A percentile compares a stretch with the other conserved stretches of the same genome.
Evolutionary conservation across 2,113 vertebrate genomes (phyloP).

Genomic region (Lasiurus cinereus): DNA sequence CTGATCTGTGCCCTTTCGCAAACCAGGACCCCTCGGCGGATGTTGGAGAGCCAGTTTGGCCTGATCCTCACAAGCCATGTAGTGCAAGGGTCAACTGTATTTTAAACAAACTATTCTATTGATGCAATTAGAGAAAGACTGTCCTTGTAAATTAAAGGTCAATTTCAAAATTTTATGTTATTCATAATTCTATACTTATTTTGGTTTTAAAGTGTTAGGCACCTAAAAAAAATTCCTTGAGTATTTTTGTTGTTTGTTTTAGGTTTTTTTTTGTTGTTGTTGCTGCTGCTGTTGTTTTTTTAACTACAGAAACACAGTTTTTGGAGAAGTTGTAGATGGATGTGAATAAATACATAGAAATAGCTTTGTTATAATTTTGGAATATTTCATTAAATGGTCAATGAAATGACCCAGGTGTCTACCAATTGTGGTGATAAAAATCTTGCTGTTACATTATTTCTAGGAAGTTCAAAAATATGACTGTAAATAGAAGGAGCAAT

Average conservation of each 20-base stretch:
- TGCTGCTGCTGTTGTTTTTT: neutral
- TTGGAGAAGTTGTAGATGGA: neutral
- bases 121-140: neutral
- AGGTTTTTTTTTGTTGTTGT: neutral
- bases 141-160: neutral
- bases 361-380: neutral
- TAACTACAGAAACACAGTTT: neutral
- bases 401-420: slow-evolving; percentile 53
- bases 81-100: neutral
- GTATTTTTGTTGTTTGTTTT: neutral
- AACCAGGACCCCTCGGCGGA: no score
- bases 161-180: neutral
- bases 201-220: slow-evolving; percentile 35
- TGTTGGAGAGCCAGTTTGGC: no score
- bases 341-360: neutral
- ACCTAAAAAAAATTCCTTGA: slow-evolving; percentile 5
- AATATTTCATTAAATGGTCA: slow-evolving; percentile 1
- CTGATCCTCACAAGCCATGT: neutral
- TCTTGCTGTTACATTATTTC: slow-evolving; percentile 67
- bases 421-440: slow-evolving; percentile 75
- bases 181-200: slow-evolving; percentile 34
- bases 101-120: slow-evolving; percentile 31
- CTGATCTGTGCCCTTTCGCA: no score
- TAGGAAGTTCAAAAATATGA: slow-evolving; percentile 65
- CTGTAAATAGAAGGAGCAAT: slow-evolving; percentile 67